Conservation (phyloP, 1,140 invertebrate species). For the Euwallacea similis region DNA sequence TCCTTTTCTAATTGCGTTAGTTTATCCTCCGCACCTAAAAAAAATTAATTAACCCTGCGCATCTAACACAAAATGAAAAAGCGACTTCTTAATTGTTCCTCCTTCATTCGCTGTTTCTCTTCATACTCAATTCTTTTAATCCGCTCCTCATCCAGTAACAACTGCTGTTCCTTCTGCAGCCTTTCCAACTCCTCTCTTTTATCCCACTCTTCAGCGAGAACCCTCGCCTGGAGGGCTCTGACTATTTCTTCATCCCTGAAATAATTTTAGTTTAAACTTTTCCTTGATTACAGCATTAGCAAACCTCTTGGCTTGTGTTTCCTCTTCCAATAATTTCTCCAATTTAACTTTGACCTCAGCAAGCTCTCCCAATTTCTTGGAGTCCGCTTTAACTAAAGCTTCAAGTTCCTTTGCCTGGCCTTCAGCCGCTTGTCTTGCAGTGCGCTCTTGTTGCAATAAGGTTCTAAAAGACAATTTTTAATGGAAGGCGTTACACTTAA, state of each 20-base stretch:
- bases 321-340: slow-evolving; percentile 72
- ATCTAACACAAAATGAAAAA: slow-evolving; percentile 1
- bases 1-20: slow-evolving; percentile 70
- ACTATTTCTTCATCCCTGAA: slow-evolving; percentile 79
- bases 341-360: slow-evolving; percentile 68
- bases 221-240: slow-evolving; percentile 69
- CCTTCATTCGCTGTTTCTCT: slow-evolving; percentile 69
- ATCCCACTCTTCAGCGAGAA: slow-evolving; percentile 81
- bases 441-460: slow-evolving; percentile 65
- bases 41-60: background rate
- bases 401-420: slow-evolving; percentile 65
- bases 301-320: slow-evolving; percentile 71
- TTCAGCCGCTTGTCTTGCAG: slow-evolving; percentile 70
- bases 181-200: slow-evolving; percentile 76
- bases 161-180: slow-evolving; percentile 73
- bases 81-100: slow-evolving; percentile 65
- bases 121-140: slow-evolving; percentile 74
- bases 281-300: background rate
- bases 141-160: slow-evolving; percentile 71
- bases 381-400: slow-evolving; percentile 69
- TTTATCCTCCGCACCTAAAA: slow-evolving; percentile 65
- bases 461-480: slow-evolving; percentile 43
- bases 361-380: slow-evolving; percentile 70
- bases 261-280: slow-evolving; percentile 4
- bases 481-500: no score